Evolutionary conservation across 2,113 vertebrate genomes (phyloP), one percentile per base, ranked within the genome.

Genomic region (Apus apus): DNA sequence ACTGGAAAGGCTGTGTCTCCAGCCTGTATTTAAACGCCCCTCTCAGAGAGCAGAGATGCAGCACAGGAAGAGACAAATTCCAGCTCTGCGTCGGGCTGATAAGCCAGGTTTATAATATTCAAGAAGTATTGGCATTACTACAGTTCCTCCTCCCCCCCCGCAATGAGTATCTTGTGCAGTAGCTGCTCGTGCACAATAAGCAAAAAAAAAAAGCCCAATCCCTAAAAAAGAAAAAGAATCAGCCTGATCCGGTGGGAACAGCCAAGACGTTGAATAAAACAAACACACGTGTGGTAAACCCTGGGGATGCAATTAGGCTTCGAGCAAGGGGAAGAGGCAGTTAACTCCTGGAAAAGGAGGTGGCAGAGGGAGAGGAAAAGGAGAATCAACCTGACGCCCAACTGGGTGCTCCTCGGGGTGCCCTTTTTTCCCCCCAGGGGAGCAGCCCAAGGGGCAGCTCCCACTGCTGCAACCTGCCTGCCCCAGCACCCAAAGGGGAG

Each of bases 101-200:
- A 96, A 96, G 94, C 92, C 94, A 95, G 94, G 95, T 96, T 96
- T 96, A 96, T 97, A 96, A 96, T 95, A 95, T 97, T 97, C 94
- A 94, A 96, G 94, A 73, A 96, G 92, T 88, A 95, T 57, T 96
- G 93, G 95, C 95, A 96, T 95, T 95, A 94, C 87, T 96, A 96
- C 89, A 96, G 26, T 93, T 97, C 92, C 93, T 81, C 29, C 72
- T n/a, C 57, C 13, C 21, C 5, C 58, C 30, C 60, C 10, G 30
- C 62, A 67, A 11, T 0, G 38, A 91, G 76, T 81, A 57, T 95
- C 94, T 96, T 90, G 51, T 74, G 87, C 91, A 13, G 93, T 76
- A 83, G 89, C 76, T 96, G 86, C 84, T 95, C 92, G 85, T 87
- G 95, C 91, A 94, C 89, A 96, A 96, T 95, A 94, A 96, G 79